Base-by-base conservation (phyloP, 1,140 invertebrate species). In the Penaeus vannamei region DNA sequence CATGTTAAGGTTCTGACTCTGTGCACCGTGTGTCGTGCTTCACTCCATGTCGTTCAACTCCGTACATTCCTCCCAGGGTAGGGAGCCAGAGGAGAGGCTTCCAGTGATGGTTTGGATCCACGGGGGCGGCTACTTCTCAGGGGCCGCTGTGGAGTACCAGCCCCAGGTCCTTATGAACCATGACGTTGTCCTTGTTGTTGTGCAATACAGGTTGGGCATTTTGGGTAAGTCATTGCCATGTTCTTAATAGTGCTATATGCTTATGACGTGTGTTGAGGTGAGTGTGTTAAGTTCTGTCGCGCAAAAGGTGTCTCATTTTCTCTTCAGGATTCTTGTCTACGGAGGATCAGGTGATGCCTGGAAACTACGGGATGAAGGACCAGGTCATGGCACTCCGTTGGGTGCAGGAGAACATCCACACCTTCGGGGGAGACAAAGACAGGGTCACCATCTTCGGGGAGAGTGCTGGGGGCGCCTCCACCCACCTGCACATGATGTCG, bases 51-150 rank as follows among this genome's bases (percentile, higher is more conserved):
- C 1, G 1, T 36, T 36, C 36, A 36, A 36, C 36, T 5, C n/a
- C 66, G 29, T 69, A 66, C 46, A 53, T 8, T 53, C 10, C 46
- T 53, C 46, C n/a, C 29, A 72, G n/a, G 32, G n/a, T 19, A 26
- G 29, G 29, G 23, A 59, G 66, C 46, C 66, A 59, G 66, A 64
- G 4, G 26, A n/a, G 5, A 29, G 2, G 19, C 29, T 86, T 3
- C 85, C 85, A 36, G 85, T 86, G 2, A 53, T 86, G 29, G 77
- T 86, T 53, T 86, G 61, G 29, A 61, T 86, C 22, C 85, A 86
- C 60, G 85, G 85, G 19, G 85, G 85, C 12, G 85, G 42, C 1
- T 86, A 61, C 60, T 80, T 86, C 59, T 59, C 72, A 5, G 85
- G 76, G 1, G 29, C 46, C 20, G 23, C 66, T 10, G 26, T 23